phyloP scores from a whole-genome alignment of 2,113 vertebrate genomes.

The Catharus minimus region DNA sequence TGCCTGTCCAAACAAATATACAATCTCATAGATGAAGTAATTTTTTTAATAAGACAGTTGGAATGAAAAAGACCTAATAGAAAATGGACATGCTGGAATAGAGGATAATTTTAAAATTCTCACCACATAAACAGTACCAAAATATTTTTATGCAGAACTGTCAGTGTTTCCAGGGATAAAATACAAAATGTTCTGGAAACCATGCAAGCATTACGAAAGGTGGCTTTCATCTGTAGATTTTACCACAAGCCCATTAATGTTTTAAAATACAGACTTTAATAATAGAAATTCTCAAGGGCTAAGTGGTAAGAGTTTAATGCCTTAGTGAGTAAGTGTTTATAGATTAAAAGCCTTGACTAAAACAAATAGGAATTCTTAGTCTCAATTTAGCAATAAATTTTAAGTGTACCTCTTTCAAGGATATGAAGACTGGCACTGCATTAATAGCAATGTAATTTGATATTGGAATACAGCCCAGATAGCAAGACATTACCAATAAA shows the following conservation, averaged over 20 bases:
- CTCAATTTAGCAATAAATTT: not conserved
- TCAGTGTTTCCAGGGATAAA: not conserved
- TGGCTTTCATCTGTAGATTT: not conserved
- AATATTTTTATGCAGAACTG: conserved; percentile 25
- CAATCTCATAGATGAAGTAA: not conserved
- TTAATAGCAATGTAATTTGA: conserved; percentile 16
- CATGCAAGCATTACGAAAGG: not conserved
- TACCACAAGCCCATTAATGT: not conserved
- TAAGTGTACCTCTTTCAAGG: not conserved
- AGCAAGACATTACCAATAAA: not conserved
- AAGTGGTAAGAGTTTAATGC: not conserved
- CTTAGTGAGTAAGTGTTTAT: not conserved
- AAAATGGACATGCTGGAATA: not conserved
- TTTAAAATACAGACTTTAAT: not conserved
- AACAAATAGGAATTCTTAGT: conserved; percentile 9
- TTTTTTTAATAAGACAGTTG: not conserved
- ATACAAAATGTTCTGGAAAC: conserved; percentile 34
- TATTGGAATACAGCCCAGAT: not conserved
- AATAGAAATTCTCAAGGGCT: not conserved
- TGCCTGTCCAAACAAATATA: not conserved
- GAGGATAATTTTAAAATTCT: conserved; percentile 1
- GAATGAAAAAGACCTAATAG: conserved; percentile 9
- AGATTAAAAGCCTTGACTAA: conserved; percentile 44
- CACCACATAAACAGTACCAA: not conserved
- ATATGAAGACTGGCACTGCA: not conserved